Evolutionary conservation across 92 coral and sea anemone species (phyloP), one percentile per base, ranked within the genome.

Genomic region (Paramuricea clavata): DNA sequence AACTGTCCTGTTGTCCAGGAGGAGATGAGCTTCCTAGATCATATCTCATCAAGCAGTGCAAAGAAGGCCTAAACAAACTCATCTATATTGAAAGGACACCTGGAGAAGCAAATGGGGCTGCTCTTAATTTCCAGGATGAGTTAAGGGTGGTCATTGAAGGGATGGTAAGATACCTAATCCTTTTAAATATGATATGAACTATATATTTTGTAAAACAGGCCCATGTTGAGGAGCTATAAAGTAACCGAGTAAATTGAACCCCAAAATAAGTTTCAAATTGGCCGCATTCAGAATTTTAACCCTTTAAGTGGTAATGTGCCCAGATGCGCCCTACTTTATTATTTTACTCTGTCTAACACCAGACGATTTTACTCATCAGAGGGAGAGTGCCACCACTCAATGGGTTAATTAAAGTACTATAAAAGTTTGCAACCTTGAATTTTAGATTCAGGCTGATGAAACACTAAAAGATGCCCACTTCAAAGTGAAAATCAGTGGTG

Each of bases 1-100:
- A 74, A 74, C 39, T 74, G 30, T 30, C 81, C 35, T 74, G 81
- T 74, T 41, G 81, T 42, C 59, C 60, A 19, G 81, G 81, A 42
- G n/a, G n/a, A n/a, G n/a, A n/a, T n/a, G n/a, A n/a, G n/a, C n/a
- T n/a, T n/a, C n/a, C n/a, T n/a, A n/a, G 81, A n/a, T n/a, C n/a
- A 54, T 54, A 9, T 54, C 62, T 54, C 25, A 21, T 54, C 23
- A 54, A 54, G 62, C 62, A 54, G 62, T 54, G 62, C 25, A 13
- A 13, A 54, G 62, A 54, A 21, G 62, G 13, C 25, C 25, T 54
- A 21, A 54, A 54, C 13, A 54, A 54, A 21, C 62, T 54, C 21
- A 2, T 54, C 62, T 54, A 54, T 54, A 54, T 54, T 54, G 62
- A 54, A 21, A 13, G 62, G 62, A 54, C 62, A 21, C 23, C 62